Conservation (phyloP, 2,888 invertebrate species). For the Pyrrhia umbra region DNA sequence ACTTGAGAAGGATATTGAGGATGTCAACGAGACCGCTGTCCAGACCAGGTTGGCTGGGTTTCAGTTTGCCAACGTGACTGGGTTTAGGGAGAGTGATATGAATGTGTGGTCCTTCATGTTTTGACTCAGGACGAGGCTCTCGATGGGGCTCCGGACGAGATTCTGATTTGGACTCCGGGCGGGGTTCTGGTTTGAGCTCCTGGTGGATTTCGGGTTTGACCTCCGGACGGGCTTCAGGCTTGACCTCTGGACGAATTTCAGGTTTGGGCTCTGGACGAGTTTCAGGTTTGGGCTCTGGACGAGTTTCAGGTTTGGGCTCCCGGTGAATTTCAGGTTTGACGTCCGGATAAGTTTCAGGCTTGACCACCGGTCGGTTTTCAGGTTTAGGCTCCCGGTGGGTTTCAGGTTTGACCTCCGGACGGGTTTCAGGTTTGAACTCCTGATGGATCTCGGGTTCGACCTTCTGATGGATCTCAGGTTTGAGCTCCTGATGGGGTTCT, state of each 20-base stretch:
- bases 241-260: background rate
- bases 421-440: too few relatives aligned
- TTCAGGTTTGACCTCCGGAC: background rate
- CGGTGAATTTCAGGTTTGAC: background rate
- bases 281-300: background rate
- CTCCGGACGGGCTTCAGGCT: background rate
- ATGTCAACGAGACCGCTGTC: slow-evolving; percentile 39
- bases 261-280: background rate
- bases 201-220: background rate
- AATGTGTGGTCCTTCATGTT: slow-evolving; percentile 29
- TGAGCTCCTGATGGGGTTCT: too few relatives aligned
- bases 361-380: too few relatives aligned
- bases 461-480: too few relatives aligned
- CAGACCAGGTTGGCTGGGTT: slow-evolving; percentile 16
- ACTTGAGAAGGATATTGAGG: slow-evolving; percentile 41
- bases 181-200: background rate
- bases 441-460: too few relatives aligned
- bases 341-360: background rate
- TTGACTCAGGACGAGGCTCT: slow-evolving; percentile 2
- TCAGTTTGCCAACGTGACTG: slow-evolving; percentile 20
- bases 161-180: fast-evolving
- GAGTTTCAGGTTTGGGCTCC: background rate
- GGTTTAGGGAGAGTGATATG: slow-evolving; percentile 27
- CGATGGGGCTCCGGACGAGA: background rate
- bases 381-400: background rate